These are phyloP conservation scores for Dasypus novemcinctus DNA, from an alignment of 2,113 vertebrate genomes.

Conservation along the genomic window DNA sequence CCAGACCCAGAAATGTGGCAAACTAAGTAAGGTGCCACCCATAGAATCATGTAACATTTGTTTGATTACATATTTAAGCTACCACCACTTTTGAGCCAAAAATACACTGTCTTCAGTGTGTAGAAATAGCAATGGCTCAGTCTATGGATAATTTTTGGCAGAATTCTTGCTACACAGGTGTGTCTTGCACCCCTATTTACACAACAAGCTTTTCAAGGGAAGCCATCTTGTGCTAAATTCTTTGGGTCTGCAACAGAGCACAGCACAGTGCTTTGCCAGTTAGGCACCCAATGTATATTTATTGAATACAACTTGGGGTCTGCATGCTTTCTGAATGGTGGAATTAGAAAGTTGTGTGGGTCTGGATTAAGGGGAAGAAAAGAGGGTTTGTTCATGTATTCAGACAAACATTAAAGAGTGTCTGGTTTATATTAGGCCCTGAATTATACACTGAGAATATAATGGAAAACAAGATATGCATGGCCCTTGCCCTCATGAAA, in stretches of 20 bases:
- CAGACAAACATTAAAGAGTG: neutral
- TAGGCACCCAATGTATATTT: neutral
- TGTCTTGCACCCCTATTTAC: neutral
- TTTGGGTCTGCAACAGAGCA: neutral
- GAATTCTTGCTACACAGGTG: neutral
- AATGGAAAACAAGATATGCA: neutral
- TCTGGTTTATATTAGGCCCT: neutral
- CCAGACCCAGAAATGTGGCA: neutral
- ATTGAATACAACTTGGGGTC: neutral
- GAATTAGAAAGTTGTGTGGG: neutral
- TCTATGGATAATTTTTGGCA: constrained; percentile 21
- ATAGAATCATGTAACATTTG: neutral
- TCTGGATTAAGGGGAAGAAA: neutral
- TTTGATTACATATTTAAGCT: neutral
- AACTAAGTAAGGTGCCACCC: neutral
- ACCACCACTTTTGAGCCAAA: neutral
- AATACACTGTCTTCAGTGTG: neutral
- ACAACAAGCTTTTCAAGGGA: neutral
- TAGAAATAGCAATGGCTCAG: neutral
- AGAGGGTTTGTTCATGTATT: neutral
- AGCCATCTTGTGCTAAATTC: constrained; percentile 5
- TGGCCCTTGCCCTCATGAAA: neutral
- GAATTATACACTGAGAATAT: neutral
- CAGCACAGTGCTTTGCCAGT: neutral
- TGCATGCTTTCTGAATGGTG: neutral